phyloP scores from a whole-genome alignment of 2,113 vertebrate species.

The Siniperca knerii region DNA sequence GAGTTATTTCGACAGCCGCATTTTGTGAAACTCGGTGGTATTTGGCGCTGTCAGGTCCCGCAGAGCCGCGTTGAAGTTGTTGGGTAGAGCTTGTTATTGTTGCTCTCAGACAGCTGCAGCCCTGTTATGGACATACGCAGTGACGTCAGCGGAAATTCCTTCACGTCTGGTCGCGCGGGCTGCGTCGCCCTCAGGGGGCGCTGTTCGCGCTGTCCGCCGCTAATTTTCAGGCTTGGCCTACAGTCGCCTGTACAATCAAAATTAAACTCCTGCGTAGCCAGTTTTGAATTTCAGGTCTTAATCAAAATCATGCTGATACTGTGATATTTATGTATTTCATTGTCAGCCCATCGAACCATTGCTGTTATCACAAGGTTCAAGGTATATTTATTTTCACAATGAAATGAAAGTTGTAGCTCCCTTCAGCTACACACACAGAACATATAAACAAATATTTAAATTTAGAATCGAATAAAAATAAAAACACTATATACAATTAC shows the following conservation, averaged over 20 bases:
- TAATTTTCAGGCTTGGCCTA: not conserved
- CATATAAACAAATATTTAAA: too few relatives aligned
- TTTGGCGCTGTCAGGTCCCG: slow-evolving; percentile 51
- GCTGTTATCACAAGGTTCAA: too few relatives aligned
- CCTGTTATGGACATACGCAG: slow-evolving; percentile 83
- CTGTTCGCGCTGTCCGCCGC: not conserved
- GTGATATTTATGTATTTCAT: not conserved
- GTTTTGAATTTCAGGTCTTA: too few relatives aligned
- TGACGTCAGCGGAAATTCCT: slow-evolving; percentile 90
- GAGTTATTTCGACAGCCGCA: slow-evolving; percentile 86
- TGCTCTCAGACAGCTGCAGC: slow-evolving; percentile 86
- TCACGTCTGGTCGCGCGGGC: slow-evolving; percentile 80
- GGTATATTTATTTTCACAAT: too few relatives aligned
- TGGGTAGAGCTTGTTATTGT: slow-evolving; percentile 84
- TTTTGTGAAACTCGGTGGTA: slow-evolving; percentile 79
- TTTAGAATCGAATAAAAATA: too few relatives aligned
- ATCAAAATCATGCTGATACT: too few relatives aligned
- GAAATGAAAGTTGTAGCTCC: too few relatives aligned
- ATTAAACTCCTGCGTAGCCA: too few relatives aligned
- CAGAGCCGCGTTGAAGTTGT: slow-evolving; percentile 15
- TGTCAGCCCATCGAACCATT: too few relatives aligned
- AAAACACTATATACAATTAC: too few relatives aligned
- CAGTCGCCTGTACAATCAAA: too few relatives aligned
- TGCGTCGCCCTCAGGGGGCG: slow-evolving; percentile 52
- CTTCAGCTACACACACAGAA: too few relatives aligned